These are phyloP conservation scores for Acleris emargana DNA, from an alignment of 2,888 invertebrate genomes.

Conservation along the genomic window DNA sequence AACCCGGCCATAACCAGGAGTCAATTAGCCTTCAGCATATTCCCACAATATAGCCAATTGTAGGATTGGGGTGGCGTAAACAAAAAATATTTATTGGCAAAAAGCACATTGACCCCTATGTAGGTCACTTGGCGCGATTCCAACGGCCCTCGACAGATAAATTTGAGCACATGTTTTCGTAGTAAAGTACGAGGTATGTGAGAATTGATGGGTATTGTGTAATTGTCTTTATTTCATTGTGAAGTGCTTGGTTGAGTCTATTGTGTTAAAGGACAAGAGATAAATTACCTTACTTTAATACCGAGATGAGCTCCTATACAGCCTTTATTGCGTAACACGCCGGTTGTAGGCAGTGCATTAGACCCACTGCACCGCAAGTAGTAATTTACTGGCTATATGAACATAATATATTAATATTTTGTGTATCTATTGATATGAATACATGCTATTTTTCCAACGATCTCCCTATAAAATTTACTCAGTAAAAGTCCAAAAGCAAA, in stretches of 20 bases:
- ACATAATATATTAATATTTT: too few species aligned
- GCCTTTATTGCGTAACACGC: neutral
- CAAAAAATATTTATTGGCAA: conserved; percentile 58
- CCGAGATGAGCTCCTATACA: neutral
- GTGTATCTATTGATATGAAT: too few species aligned
- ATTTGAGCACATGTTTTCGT: conserved; percentile 52
- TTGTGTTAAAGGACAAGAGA: conserved; percentile 12
- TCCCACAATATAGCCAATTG: conserved; percentile 23
- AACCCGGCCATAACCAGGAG: neutral
- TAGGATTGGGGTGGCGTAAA: conserved; percentile 53
- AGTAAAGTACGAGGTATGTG: conserved; percentile 30
- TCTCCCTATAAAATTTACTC: too few species aligned
- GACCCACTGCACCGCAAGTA: too few species aligned
- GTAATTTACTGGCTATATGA: too few species aligned
- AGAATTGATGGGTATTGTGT: conserved; percentile 19
- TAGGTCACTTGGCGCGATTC: conserved; percentile 55
- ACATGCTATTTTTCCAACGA: too few species aligned
- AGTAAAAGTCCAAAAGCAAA: too few species aligned
- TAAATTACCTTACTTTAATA: conserved; percentile 8
- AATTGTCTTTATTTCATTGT: conserved; percentile 16
- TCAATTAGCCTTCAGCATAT: conserved; percentile 20
- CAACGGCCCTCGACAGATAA: conserved; percentile 49
- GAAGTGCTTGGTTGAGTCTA: conserved; percentile 14
- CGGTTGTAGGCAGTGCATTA: too few species aligned
- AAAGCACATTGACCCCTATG: conserved; percentile 50